These are phyloP conservation scores for Spicauda simplicius DNA, from an alignment of 2,888 invertebrate species.

Conservation along the genomic window DNA sequence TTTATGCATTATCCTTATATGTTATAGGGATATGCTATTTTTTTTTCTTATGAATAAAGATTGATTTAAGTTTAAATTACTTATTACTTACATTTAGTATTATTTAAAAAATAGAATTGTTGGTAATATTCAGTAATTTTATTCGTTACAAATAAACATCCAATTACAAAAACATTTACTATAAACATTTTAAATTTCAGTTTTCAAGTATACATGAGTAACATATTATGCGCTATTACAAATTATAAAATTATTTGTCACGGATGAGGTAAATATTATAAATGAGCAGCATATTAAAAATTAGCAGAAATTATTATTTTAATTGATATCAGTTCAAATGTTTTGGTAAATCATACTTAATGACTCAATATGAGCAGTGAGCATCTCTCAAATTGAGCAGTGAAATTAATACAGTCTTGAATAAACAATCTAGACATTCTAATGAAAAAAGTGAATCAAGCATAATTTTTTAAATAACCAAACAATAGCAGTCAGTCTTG, in stretches of 20 bases:
- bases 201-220: constrained; percentile 1
- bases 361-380: no score
- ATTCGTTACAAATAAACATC: constrained; percentile 28
- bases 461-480: neutral
- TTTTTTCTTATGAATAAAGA: neutral
- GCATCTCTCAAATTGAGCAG: no score
- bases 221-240: no score
- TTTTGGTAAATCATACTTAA: neutral
- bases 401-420: constrained; percentile 10
- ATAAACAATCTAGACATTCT: neutral
- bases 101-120: neutral
- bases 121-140: constrained; percentile 4
- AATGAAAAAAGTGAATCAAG: neutral
- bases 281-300: no score
- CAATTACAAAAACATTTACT: constrained; percentile 22
- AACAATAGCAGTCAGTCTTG: constrained; percentile 13
- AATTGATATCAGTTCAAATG: no score
- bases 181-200: constrained; percentile 26
- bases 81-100: neutral
- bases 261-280: no score
- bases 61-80: neutral
- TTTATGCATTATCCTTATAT: no score
- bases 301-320: no score
- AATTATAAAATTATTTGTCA: no score
- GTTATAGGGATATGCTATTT: no score